Conservation (phyloP, 2,113 vertebrate genomes). For the Mormoops blainvillei region DNA sequence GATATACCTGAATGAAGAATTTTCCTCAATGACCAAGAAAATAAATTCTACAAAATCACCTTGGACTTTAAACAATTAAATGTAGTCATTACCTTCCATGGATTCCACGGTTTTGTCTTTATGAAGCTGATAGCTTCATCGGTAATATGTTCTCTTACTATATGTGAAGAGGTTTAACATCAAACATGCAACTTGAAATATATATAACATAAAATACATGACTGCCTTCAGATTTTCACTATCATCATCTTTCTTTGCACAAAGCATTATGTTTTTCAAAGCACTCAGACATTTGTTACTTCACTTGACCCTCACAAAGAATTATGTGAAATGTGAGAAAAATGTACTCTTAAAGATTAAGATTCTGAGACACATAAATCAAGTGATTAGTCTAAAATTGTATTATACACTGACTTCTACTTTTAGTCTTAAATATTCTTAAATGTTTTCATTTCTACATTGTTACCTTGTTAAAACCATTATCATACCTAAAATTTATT, state of each 20-base stretch:
- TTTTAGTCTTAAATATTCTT: neutral
- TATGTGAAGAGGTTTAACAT: neutral
- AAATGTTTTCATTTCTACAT: neutral
- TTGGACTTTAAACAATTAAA: neutral
- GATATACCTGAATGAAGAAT: neutral
- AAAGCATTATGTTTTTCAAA: neutral
- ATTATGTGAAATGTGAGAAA: neutral
- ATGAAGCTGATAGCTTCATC: neutral
- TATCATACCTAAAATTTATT: neutral
- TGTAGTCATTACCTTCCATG: neutral
- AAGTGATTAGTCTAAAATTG: neutral
- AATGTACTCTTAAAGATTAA: constrained; percentile 12
- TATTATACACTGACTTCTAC: neutral
- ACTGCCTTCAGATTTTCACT: neutral
- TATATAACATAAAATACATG: neutral
- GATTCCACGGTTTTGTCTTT: neutral
- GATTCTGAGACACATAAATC: neutral
- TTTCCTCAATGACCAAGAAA: neutral
- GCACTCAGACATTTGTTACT: neutral
- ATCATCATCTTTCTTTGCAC: neutral
- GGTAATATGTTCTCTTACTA: neutral
- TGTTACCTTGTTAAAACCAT: neutral
- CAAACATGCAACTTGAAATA: neutral
- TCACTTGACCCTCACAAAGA: neutral
- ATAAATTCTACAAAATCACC: neutral